Evolutionary conservation across 1,140 invertebrate genomes (phyloP).

Genomic region (Diplogasteroides magnus): DNA sequence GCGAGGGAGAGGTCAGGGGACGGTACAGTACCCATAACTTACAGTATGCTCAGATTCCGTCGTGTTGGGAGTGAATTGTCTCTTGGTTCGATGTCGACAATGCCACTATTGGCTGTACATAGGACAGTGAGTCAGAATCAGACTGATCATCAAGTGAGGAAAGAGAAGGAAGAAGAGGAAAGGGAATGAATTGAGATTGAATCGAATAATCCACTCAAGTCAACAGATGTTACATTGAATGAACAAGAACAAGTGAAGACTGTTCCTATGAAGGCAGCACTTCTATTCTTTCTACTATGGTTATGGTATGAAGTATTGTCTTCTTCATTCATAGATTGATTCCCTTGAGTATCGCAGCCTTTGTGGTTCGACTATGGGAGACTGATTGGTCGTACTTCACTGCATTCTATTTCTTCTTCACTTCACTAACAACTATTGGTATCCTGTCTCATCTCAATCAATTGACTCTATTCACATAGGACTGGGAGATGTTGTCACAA

Average conservation of each 20-base stretch:
- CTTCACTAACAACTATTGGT: slow-evolving; percentile 79
- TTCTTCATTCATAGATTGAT: neutral
- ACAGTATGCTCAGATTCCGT: slow-evolving; percentile 20
- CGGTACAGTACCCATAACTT: too few species aligned
- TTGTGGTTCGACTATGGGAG: slow-evolving; percentile 62
- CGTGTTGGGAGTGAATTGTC: slow-evolving; percentile 26
- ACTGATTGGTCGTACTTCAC: slow-evolving; percentile 73
- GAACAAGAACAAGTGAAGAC: slow-evolving; percentile 27
- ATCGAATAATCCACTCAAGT: slow-evolving; percentile 20
- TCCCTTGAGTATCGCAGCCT: neutral
- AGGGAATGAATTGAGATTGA: too few species aligned
- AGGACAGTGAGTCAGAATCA: neutral
- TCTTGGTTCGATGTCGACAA: slow-evolving; percentile 14
- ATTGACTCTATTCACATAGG: slow-evolving; percentile 55
- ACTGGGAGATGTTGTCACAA: slow-evolving; percentile 30
- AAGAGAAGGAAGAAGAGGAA: too few species aligned
- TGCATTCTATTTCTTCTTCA: slow-evolving; percentile 85
- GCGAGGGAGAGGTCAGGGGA: neutral
- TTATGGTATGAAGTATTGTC: neutral
- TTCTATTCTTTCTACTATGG: slow-evolving; percentile 26
- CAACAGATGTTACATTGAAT: slow-evolving; percentile 11
- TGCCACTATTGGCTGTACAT: slow-evolving; percentile 9
- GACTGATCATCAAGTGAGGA: neutral
- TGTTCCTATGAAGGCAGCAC: slow-evolving; percentile 25
- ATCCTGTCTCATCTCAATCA: too few species aligned